Percentiles rank a stretch among this genome's conserved stretches.
These are phyloP conservation scores for Perizoma flavofasciatum DNA, from an alignment of 2,888 invertebrate genomes.

Conservation along the genomic window DNA sequence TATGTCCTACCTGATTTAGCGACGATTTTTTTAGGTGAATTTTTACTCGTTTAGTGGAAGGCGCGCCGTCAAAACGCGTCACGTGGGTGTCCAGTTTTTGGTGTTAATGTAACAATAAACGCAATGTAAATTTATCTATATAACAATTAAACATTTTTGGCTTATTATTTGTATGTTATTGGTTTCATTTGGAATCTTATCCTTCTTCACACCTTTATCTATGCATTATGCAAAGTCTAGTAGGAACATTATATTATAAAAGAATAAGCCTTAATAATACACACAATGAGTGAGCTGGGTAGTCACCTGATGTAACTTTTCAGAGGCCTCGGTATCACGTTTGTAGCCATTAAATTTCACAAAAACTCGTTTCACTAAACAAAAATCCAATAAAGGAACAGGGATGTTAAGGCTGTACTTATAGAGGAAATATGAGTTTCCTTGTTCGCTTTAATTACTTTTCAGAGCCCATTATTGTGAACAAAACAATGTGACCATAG, in stretches of 20 bases:
- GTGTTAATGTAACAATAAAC: conserved; percentile 69
- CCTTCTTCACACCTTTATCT: conserved; percentile 4
- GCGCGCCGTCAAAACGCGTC: conserved; percentile 73
- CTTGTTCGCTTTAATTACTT: conserved; percentile 28
- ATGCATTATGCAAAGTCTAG: no score
- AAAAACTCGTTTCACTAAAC: conserved; percentile 21
- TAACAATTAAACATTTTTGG: conserved; percentile 83
- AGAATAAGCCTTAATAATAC: no score
- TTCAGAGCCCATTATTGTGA: conserved; percentile 21
- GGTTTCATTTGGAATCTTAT: conserved; percentile 56
- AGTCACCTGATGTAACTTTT: neutral
- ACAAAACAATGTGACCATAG: conserved; percentile 45
- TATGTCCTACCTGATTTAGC: conserved; percentile 73
- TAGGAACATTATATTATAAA: no score
- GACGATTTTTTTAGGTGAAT: conserved; percentile 77
- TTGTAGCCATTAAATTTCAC: neutral
- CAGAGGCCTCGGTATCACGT: neutral
- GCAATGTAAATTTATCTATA: conserved; percentile 82
- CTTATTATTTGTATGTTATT: conserved; percentile 81
- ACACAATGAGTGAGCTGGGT: no score
- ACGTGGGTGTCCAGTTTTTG: conserved; percentile 74
- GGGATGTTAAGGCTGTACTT: conserved; percentile 13
- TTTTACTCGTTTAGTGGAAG: conserved; percentile 76
- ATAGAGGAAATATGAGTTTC: conserved; percentile 29
- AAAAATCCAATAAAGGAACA: conserved; percentile 23